Base-by-base conservation (phyloP, 2,888 invertebrate species). In the Glyphotaelius pellucidus region DNA sequence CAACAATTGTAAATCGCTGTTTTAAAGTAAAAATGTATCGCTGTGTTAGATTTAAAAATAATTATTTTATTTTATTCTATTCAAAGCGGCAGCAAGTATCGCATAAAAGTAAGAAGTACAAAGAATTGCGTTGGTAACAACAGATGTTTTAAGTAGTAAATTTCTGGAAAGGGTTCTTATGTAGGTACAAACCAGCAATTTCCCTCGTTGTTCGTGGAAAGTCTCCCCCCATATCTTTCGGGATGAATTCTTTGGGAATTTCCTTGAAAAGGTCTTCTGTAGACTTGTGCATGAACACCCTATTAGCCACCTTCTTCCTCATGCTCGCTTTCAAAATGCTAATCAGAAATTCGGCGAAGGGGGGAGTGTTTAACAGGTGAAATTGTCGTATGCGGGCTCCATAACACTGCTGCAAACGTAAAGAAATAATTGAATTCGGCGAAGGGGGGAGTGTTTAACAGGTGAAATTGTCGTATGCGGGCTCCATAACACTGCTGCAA, bases 401-500 rank as follows among this genome's bases (percentile, higher is more conserved):
- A 15, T 95, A 94, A 0, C 96, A 96, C 94, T 96, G 96, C 96
- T 96, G 94, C 38, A 95, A 92, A 32, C 9, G 25, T 25, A 67
- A 67, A 67, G 47, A 67, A 67, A 67, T 67, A 1, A 25, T 67
- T 25, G n/a, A 95, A 95, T 52, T 95, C 94, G 0, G 95, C 94
- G 0, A 95, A 94, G 5, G 94, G 93, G 0, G 95, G 95, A 0
- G 95, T 94, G 91, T 96, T 96, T 0, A 96, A 91, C 0, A 96
- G 93, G 93, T 96, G 96, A 15, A 96, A 95, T 0, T 95, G 95
- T 32, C 95, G 94, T 0, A 96, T 94, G 90, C 95, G 94, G 5
- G 95, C 94, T 0, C 96, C 95, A 15, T 95, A 94, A 0, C 96
- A 96, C 94, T 96, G 96, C 96, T 96, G 94, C 38, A 95, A 92